phyloP scores from a whole-genome alignment of 2,797 vertebrate species.

The Aphelocoma californica region DNA sequence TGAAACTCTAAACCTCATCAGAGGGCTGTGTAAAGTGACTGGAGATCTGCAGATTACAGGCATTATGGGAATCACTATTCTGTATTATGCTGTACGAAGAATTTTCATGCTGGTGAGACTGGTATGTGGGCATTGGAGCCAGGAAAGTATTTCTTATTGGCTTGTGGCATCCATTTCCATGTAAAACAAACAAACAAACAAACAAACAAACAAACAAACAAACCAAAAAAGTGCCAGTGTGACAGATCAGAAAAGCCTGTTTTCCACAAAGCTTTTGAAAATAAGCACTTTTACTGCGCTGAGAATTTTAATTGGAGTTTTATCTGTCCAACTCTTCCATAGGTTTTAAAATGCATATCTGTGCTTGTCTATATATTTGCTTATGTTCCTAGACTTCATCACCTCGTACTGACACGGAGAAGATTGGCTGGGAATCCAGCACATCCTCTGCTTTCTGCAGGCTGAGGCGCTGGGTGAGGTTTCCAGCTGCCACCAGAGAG shows the following conservation, averaged over 20 bases:
- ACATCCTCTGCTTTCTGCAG: fast-evolving
- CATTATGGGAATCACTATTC: background rate
- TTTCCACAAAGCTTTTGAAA: background rate
- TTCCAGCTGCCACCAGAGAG: slow-evolving; percentile 43
- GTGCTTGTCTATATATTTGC: background rate
- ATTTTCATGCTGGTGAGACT: background rate
- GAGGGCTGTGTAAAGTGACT: background rate
- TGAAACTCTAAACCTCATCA: background rate
- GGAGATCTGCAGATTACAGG: background rate
- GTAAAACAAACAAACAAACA: background rate
- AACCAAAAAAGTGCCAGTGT: background rate
- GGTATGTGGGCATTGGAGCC: background rate
- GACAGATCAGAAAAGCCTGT: background rate
- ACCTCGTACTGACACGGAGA: background rate
- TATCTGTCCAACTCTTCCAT: background rate
- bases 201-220: too few relatives aligned
- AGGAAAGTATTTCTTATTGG: background rate
- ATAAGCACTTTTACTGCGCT: background rate
- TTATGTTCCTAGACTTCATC: background rate
- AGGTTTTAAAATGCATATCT: background rate
- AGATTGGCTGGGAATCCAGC: background rate
- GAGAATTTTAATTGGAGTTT: background rate
- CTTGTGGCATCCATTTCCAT: background rate
- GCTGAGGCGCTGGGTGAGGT: background rate
- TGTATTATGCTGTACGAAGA: background rate